phyloP scores from a whole-genome alignment of 2,888 invertebrate genomes.

The Phragmatobia fuliginosa region DNA sequence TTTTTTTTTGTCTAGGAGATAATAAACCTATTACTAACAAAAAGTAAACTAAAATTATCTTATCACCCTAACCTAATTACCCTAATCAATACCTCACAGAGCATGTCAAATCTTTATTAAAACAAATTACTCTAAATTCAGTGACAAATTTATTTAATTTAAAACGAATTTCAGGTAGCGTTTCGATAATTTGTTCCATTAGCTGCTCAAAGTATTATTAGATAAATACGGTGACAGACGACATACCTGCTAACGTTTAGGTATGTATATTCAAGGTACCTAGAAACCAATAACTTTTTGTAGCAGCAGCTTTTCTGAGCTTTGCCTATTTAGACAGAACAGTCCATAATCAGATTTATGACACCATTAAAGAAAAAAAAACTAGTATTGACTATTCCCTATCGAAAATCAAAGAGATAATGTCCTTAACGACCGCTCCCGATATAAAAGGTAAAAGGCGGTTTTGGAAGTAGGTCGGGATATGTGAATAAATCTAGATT shows the following conservation, averaged over 20 bases:
- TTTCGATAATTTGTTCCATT: too few relatives aligned
- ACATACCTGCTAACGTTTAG: too few relatives aligned
- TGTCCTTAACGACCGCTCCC: slow-evolving; percentile 43
- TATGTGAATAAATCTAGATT: slow-evolving; percentile 72
- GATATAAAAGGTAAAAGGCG: slow-evolving; percentile 62
- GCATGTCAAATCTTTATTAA: too few relatives aligned
- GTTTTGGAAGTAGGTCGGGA: slow-evolving; percentile 68
- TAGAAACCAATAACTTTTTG: background rate
- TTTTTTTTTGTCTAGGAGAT: background rate
- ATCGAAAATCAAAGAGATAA: slow-evolving; percentile 44
- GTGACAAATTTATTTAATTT: too few relatives aligned
- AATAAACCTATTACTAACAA: background rate
- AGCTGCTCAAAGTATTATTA: too few relatives aligned
- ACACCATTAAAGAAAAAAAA: background rate
- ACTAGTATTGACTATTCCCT: slow-evolving; percentile 14
- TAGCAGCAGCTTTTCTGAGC: background rate
- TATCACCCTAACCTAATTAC: too few relatives aligned
- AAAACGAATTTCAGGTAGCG: too few relatives aligned
- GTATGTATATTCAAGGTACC: background rate
- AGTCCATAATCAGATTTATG: background rate
- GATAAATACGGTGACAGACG: too few relatives aligned
- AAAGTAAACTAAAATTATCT: too few relatives aligned
- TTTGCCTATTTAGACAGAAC: background rate
- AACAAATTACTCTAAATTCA: too few relatives aligned
- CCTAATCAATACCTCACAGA: too few relatives aligned